Evolutionary conservation across 2,113 vertebrate species (phyloP), one percentile per base, ranked within the genome.

Genomic region (Mus spicilegus): DNA sequence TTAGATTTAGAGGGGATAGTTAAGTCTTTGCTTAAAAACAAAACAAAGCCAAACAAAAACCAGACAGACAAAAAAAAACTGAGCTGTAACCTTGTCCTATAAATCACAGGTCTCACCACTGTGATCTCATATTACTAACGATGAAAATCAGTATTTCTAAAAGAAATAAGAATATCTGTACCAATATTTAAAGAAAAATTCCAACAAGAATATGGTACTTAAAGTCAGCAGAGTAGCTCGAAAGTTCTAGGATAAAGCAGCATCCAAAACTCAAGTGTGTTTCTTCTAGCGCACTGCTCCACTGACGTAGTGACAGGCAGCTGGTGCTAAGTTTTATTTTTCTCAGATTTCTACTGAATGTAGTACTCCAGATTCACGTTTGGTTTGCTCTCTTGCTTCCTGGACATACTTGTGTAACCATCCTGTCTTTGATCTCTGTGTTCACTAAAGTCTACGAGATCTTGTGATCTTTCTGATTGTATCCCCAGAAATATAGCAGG

Each of bases 61-160:
- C 28, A 56, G 9, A 73, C n/a, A 33, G 33, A 67, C 17, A 85
- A 86, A 39, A 11, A 11, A 11, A 56, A 12, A 3, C 3, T 28
- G 3, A 46, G 22, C 46, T 73, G 54, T 87, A 94, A 75, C 51
- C 4, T 94, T 16, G 24, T 10, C 39, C 20, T 42, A 28, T 6
- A 93, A 30, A 54, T 63, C 33, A 80, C 42, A 76, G 70, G 8
- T 87, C 63, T 95, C 54, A 63, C 87, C 46, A 72, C 19, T 84
- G 54, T 89, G 75, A 46, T 58, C 3, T 46, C 36, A 90, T 46
- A 22, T 61, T 67, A 67, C 1, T 36, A 75, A 49, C 8, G 14
- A 85, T 36, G n/a, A 89, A 93, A 77, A 76, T 72, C 1, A 70
- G 9, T 86, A 85, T 49, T 96, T 95, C 30, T 81, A 82, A 85